Evolutionary conservation across 2,888 invertebrate species (phyloP).

Genomic region (Onthophagus sagittarius): DNA sequence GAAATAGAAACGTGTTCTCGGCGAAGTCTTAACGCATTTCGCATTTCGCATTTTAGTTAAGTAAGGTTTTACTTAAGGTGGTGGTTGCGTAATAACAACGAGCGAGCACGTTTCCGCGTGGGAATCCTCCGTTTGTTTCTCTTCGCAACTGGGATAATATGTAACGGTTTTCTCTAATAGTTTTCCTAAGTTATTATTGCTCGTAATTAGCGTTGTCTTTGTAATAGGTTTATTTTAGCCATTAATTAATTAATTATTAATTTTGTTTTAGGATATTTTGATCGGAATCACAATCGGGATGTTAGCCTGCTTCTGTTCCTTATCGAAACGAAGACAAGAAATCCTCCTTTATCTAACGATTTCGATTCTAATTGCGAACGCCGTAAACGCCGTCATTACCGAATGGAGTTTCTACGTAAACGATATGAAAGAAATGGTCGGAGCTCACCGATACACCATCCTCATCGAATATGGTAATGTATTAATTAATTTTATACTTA

Average conservation of each 20-base stretch:
- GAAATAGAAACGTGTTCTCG: too few relatives aligned
- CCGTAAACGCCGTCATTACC: slow-evolving; percentile 53
- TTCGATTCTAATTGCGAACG: slow-evolving; percentile 53
- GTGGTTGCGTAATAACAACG: not conserved
- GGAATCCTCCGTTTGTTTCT: not conserved
- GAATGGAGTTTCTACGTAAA: slow-evolving; percentile 50
- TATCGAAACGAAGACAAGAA: slow-evolving; percentile 48
- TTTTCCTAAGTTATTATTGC: not conserved
- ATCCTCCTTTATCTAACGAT: slow-evolving; percentile 51
- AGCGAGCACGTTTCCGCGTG: not conserved
- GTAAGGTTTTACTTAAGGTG: too few relatives aligned
- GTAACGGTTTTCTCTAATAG: not conserved
- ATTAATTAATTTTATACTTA: not conserved
- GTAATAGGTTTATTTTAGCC: not conserved
- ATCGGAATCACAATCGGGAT: slow-evolving; percentile 51
- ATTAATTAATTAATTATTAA: slow-evolving; percentile 1
- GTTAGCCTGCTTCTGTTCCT: slow-evolving; percentile 48
- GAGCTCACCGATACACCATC: slow-evolving; percentile 42
- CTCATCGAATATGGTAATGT: slow-evolving; percentile 46
- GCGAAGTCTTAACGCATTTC: too few relatives aligned
- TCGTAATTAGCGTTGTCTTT: too few relatives aligned
- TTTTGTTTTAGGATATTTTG: slow-evolving; percentile 48
- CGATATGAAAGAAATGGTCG: slow-evolving; percentile 39
- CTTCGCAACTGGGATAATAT: not conserved
- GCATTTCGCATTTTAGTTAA: too few relatives aligned